Evolutionary conservation across 2,113 vertebrate genomes (phyloP).

Genomic region (Laterallus jamaicensis): DNA sequence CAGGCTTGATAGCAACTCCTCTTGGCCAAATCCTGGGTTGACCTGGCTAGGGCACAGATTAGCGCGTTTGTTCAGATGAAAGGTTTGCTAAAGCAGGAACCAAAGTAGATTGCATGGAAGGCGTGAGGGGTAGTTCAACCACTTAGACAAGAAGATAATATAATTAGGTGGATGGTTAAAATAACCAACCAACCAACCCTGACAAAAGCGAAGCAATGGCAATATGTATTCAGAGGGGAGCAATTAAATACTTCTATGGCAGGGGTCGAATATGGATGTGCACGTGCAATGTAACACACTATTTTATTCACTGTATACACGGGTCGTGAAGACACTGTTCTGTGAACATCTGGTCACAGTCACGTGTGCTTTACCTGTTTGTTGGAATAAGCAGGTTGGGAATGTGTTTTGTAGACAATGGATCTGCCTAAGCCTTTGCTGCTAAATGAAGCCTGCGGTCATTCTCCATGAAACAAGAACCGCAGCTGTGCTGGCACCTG

Average conservation of each 20-base stretch:
- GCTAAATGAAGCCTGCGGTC: neutral
- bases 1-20: neutral
- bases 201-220: neutral
- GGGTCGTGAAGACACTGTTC: neutral
- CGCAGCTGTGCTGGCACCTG: neutral
- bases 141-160: neutral
- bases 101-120: neutral
- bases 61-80: neutral
- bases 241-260: neutral
- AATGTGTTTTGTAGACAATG: neutral
- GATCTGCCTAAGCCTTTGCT: neutral
- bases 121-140: neutral
- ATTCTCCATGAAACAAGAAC: neutral
- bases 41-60: neutral
- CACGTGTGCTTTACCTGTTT: neutral
- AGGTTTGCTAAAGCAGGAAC: neutral
- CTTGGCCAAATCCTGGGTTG: neutral
- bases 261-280: neutral
- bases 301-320: neutral
- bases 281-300: rapidly evolving
- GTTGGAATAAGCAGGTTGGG: neutral
- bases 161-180: neutral
- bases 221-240: neutral
- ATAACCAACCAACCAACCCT: rapidly evolving
- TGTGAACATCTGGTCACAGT: neutral